Percentiles rank a stretch among this genome's conserved stretches.
Evolutionary conservation across 1,140 invertebrate genomes (phyloP).

Genomic region (Scaptomyza hsui): DNA sequence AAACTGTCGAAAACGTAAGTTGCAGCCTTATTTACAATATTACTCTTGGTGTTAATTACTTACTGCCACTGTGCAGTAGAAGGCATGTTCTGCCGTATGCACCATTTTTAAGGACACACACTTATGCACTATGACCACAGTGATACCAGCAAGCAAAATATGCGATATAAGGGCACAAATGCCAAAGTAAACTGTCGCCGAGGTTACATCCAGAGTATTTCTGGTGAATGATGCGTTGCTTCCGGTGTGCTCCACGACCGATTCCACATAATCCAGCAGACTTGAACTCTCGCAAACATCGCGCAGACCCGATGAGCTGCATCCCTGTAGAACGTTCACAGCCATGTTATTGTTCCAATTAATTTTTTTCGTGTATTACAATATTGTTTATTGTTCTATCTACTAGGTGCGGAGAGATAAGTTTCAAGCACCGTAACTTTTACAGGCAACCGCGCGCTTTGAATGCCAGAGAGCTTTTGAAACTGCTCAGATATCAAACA

Average conservation of each 20-base stretch:
- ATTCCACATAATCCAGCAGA: slow-evolving; percentile 15
- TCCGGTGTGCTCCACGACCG: background rate
- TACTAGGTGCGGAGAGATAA: slow-evolving; percentile 68
- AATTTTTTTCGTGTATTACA: too few relatives aligned
- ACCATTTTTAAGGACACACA: slow-evolving; percentile 69
- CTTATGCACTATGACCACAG: slow-evolving; percentile 56
- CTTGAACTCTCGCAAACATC: slow-evolving; percentile 37
- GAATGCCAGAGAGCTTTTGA: slow-evolving; percentile 56
- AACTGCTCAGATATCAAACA: slow-evolving; percentile 39
- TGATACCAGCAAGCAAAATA: slow-evolving; percentile 62
- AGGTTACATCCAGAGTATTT: background rate
- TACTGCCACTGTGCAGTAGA: slow-evolving; percentile 78
- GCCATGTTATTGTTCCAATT: slow-evolving; percentile 30
- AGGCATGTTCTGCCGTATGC: slow-evolving; percentile 74
- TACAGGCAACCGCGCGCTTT: slow-evolving; percentile 30
- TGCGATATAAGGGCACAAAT: slow-evolving; percentile 64
- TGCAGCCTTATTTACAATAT: background rate
- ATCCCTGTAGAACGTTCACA: slow-evolving; percentile 38
- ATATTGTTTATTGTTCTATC: slow-evolving; percentile 46
- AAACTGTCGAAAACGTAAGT: slow-evolving; percentile 57
- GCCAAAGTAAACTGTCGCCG: slow-evolving; percentile 57
- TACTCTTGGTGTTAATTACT: slow-evolving; percentile 27
- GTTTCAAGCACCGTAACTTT: slow-evolving; percentile 4
- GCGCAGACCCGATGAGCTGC: slow-evolving; percentile 15
- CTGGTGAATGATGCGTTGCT: background rate